Evolutionary conservation across 2,888 invertebrate genomes (phyloP).

Genomic region (Rhodophaea formosa): DNA sequence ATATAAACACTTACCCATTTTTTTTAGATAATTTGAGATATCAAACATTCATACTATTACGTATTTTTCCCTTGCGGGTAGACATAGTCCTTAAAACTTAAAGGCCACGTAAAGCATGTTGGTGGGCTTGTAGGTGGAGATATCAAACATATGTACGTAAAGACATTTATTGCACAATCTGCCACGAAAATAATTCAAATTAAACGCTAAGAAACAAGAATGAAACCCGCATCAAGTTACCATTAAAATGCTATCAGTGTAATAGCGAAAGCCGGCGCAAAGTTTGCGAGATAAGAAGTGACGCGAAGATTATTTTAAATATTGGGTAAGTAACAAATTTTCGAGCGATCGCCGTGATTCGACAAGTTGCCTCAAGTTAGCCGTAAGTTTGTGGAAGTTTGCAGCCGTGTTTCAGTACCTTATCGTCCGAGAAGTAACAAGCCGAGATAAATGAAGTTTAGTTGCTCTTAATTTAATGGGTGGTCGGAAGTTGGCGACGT

Average conservation of each 20-base stretch:
- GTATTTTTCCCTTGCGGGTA: too few relatives aligned
- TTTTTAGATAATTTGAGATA: too few relatives aligned
- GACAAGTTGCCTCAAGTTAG: slow-evolving; percentile 68
- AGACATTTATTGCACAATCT: not conserved
- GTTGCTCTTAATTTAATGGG: slow-evolving; percentile 78
- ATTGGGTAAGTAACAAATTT: slow-evolving; percentile 74
- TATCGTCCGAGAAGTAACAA: slow-evolving; percentile 76
- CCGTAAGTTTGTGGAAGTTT: slow-evolving; percentile 61
- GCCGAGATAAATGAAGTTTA: slow-evolving; percentile 78
- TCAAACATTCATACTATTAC: too few relatives aligned
- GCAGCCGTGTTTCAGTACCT: slow-evolving; percentile 69
- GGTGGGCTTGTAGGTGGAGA: too few relatives aligned
- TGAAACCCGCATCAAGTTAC: slow-evolving; percentile 25
- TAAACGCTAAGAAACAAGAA: slow-evolving; percentile 13
- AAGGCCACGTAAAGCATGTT: too few relatives aligned
- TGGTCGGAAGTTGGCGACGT: slow-evolving; percentile 68
- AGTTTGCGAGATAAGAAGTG: slow-evolving; percentile 60
- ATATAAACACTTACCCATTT: too few relatives aligned
- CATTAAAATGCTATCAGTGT: slow-evolving; percentile 27
- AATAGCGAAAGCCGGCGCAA: slow-evolving; percentile 41
- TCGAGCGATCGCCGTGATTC: slow-evolving; percentile 75
- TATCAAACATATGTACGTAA: too few relatives aligned
- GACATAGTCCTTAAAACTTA: too few relatives aligned
- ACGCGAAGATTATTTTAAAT: slow-evolving; percentile 70
- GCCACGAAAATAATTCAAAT: slow-evolving; percentile 10